Evolutionary conservation across 2,113 vertebrate species (phyloP).

Genomic region (Myocastor coypus): DNA sequence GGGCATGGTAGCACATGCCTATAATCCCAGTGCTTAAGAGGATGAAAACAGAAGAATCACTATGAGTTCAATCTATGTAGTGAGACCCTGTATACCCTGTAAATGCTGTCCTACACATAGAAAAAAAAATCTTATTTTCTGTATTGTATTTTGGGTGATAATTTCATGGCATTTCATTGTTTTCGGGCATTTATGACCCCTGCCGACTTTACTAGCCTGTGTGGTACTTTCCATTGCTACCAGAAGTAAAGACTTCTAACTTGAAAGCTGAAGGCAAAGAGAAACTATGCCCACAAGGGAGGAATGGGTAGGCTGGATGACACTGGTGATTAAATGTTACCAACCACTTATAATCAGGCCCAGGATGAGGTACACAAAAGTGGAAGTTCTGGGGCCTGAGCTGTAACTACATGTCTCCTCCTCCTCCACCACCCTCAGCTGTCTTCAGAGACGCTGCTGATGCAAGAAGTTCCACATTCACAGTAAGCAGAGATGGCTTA

Average conservation of each 20-base stretch:
- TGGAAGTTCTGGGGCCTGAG: not conserved
- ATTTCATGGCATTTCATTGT: slow-evolving; percentile 29
- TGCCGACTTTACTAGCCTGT: slow-evolving; percentile 9
- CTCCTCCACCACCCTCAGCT: not conserved
- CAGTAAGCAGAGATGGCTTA: not conserved
- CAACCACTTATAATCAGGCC: not conserved
- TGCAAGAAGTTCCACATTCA: not conserved
- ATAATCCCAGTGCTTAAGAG: too few relatives aligned
- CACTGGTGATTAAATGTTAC: not conserved
- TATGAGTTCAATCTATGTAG: too few relatives aligned
- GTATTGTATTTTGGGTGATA: not conserved
- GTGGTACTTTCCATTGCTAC: not conserved
- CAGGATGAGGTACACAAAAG: not conserved
- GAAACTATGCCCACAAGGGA: not conserved
- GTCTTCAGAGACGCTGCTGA: not conserved
- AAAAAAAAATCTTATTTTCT: not conserved
- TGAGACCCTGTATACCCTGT: too few relatives aligned
- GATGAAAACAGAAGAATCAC: too few relatives aligned
- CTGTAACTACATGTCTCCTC: not conserved
- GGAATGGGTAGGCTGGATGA: not conserved
- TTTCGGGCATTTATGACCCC: not conserved
- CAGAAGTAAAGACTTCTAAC: slow-evolving; percentile 40
- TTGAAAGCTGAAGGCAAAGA: slow-evolving; percentile 27
- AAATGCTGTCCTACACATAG: too few relatives aligned
- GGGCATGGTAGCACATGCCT: too few relatives aligned